A percentile compares a stretch with the other conserved stretches of the same genome.
These are phyloP conservation scores for Copsychus sechellarum DNA, from an alignment of 2,113 vertebrate genomes.

Conservation along the genomic window DNA sequence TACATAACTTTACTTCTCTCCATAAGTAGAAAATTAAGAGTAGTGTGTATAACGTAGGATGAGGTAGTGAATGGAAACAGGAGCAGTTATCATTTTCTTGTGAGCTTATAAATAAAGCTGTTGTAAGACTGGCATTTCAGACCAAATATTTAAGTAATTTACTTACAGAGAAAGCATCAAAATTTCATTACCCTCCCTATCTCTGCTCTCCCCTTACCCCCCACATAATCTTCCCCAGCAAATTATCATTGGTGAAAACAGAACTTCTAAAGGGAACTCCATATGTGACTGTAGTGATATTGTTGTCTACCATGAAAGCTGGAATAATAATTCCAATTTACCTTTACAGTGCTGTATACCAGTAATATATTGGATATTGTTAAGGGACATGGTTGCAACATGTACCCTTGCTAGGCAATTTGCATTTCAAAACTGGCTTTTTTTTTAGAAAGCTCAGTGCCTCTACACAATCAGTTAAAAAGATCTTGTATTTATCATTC, in stretches of 20 bases:
- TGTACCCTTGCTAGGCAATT: neutral
- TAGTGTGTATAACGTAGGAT: neutral
- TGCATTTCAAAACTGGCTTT: neutral
- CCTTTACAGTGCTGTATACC: neutral
- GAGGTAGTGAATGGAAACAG: neutral
- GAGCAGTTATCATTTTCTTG: neutral
- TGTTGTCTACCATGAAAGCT: neutral
- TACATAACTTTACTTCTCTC: neutral
- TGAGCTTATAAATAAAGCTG: neutral
- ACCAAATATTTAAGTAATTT: neutral
- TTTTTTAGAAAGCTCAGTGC: neutral
- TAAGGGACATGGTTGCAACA: neutral
- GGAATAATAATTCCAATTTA: neutral
- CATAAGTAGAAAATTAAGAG: neutral
- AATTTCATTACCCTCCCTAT: neutral
- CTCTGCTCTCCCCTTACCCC: fast-evolving
- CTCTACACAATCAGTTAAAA: neutral
- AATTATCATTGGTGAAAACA: neutral
- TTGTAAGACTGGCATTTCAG: neutral
- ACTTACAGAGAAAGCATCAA: neutral
- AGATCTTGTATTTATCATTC: neutral
- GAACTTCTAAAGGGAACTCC: neutral
- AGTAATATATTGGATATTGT: neutral
- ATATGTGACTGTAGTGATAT: neutral
- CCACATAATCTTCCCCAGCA: neutral